phyloP scores from a whole-genome alignment of 1,140 invertebrate genomes.

The Ips typographus region DNA sequence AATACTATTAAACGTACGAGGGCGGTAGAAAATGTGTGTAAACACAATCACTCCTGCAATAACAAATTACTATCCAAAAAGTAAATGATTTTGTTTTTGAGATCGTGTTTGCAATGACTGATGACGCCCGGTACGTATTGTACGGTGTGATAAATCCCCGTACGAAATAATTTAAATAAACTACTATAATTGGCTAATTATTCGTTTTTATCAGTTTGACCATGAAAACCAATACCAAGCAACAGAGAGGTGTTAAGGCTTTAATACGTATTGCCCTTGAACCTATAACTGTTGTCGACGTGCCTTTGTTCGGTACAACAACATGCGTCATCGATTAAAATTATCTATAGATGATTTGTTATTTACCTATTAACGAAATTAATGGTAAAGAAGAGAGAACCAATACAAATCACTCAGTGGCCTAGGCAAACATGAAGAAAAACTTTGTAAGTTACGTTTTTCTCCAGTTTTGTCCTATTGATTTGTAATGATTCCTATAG shows the following conservation, averaged over 20 bases:
- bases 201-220: conserved; percentile 28
- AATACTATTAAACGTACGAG: not conserved
- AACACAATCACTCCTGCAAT: too few relatives aligned
- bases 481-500: too few relatives aligned
- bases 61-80: too few relatives aligned
- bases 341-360: too few relatives aligned
- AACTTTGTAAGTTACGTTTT: too few relatives aligned
- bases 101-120: not conserved
- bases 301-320: conserved; percentile 5
- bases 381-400: too few relatives aligned
- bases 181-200: conserved; percentile 36
- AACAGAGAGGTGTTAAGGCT: not conserved
- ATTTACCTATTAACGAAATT: too few relatives aligned
- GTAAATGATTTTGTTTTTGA: too few relatives aligned
- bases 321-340: too few relatives aligned
- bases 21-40: not conserved
- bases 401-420: too few relatives aligned
- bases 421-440: too few relatives aligned
- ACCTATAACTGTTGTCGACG: conserved; percentile 16
- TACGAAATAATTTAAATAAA: conserved; percentile 36
- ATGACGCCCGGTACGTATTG: conserved; percentile 2
- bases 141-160: conserved; percentile 28
- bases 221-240: conserved; percentile 12
- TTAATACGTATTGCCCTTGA: conserved; percentile 20
- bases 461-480: too few relatives aligned